Evolutionary conservation across 2,113 vertebrate species (phyloP).

Genomic region (Xiphias gladius): DNA sequence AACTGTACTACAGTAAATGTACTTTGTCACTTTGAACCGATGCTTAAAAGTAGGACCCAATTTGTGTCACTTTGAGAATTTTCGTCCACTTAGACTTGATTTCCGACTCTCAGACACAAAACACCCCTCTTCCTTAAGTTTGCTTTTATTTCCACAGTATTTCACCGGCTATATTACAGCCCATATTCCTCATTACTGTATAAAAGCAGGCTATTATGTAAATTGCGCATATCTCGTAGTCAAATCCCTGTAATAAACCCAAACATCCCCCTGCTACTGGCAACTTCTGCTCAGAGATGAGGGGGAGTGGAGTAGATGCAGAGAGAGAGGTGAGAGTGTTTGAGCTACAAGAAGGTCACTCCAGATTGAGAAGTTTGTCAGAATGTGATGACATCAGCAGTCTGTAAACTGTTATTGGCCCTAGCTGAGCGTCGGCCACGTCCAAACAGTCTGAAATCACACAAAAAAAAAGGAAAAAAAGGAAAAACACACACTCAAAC

Average conservation of each 20-base stretch:
- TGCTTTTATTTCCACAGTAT: neutral
- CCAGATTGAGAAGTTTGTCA: constrained; percentile 97
- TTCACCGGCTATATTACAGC: neutral
- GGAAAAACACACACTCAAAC: constrained; percentile 62
- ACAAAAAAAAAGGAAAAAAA: constrained; percentile 80
- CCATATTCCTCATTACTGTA: constrained; percentile 44
- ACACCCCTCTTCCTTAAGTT: neutral
- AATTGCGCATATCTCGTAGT: neutral
- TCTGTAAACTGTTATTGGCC: constrained; percentile 93
- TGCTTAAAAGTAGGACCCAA: neutral
- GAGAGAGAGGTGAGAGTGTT: constrained; percentile 79
- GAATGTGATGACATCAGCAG: constrained; percentile 96
- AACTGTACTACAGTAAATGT: neutral
- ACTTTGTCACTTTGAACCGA: neutral
- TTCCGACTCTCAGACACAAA: neutral
- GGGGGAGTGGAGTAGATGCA: constrained; percentile 72
- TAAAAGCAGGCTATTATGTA: constrained; percentile 38
- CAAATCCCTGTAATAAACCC: constrained; percentile 39
- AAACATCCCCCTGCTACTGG: constrained; percentile 4
- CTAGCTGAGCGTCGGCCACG: constrained; percentile 82
- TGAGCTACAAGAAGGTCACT: constrained; percentile 92
- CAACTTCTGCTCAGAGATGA: constrained; percentile 57
- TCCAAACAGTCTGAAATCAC: constrained; percentile 94
- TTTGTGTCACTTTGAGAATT: neutral
- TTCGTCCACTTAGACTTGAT: neutral